These are phyloP conservation scores for Thunnus thynnus DNA, from an alignment of 2,113 vertebrate species.

Conservation along the genomic window DNA sequence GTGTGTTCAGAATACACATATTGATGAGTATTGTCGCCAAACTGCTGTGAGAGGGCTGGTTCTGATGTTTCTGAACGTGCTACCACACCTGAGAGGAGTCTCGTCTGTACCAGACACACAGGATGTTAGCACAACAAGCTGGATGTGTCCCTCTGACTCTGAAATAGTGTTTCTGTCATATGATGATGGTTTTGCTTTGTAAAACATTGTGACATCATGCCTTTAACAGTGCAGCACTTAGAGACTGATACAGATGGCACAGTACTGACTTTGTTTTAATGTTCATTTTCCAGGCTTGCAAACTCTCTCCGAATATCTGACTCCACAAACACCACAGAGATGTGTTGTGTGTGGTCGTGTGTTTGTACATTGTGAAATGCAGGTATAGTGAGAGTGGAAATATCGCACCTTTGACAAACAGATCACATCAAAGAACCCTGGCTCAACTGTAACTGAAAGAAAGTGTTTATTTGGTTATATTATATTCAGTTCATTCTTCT, in stretches of 20 bases:
- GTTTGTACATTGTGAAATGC: neutral
- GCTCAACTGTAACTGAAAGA: neutral
- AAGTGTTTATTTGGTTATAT: neutral
- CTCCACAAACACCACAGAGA: neutral
- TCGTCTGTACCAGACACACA: too few relatives aligned
- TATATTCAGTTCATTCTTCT: neutral
- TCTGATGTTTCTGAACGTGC: neutral
- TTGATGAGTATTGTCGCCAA: neutral
- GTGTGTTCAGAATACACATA: too few relatives aligned
- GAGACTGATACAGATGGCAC: neutral
- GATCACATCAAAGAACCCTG: neutral
- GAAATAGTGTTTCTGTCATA: neutral
- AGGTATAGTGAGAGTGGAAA: constrained; percentile 24
- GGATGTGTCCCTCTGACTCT: neutral
- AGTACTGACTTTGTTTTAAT: neutral
- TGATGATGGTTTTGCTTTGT: neutral
- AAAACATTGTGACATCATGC: neutral
- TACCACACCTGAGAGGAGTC: too few relatives aligned
- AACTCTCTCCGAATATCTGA: neutral
- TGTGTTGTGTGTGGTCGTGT: neutral
- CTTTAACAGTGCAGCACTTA: too few relatives aligned
- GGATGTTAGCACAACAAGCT: neutral
- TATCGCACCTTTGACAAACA: neutral
- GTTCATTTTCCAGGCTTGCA: neutral
- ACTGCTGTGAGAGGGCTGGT: neutral